These are phyloP conservation scores for Saccostrea echinata DNA, from an alignment of 1,140 invertebrate species.

Conservation along the genomic window DNA sequence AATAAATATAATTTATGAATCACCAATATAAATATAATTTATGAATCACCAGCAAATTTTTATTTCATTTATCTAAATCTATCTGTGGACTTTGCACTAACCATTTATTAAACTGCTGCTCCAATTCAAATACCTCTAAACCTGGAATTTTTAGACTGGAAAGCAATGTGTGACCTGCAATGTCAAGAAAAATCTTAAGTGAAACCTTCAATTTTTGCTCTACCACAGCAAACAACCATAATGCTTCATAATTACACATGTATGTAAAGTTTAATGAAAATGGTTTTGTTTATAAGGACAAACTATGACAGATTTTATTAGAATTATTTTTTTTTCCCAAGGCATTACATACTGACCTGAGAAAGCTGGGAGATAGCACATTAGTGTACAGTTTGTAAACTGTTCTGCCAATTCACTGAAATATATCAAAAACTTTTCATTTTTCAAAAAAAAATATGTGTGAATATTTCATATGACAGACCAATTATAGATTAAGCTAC, in stretches of 20 bases:
- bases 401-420: slow-evolving; percentile 76
- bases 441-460: not conserved
- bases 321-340: too few species aligned
- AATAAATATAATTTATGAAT: too few species aligned
- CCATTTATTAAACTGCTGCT: slow-evolving; percentile 78
- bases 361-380: slow-evolving; percentile 80
- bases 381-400: slow-evolving; percentile 79
- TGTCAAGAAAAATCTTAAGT: not conserved
- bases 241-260: not conserved
- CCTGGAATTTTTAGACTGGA: slow-evolving; percentile 65
- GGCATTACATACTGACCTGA: slow-evolving; percentile 65
- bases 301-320: not conserved
- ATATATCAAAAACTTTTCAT: not conserved
- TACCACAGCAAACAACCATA: too few species aligned
- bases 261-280: not conserved
- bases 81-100: slow-evolving; percentile 49
- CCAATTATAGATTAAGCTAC: too few species aligned
- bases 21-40: too few species aligned
- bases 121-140: slow-evolving; percentile 69
- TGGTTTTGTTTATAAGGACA: not conserved
- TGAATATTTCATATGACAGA: not conserved
- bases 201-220: too few species aligned
- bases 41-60: too few species aligned
- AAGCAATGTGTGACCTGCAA: slow-evolving; percentile 64
- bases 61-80: too few species aligned